These are phyloP conservation scores for Leucophenga varia DNA, from an alignment of 1,140 invertebrate genomes.

Conservation along the genomic window DNA sequence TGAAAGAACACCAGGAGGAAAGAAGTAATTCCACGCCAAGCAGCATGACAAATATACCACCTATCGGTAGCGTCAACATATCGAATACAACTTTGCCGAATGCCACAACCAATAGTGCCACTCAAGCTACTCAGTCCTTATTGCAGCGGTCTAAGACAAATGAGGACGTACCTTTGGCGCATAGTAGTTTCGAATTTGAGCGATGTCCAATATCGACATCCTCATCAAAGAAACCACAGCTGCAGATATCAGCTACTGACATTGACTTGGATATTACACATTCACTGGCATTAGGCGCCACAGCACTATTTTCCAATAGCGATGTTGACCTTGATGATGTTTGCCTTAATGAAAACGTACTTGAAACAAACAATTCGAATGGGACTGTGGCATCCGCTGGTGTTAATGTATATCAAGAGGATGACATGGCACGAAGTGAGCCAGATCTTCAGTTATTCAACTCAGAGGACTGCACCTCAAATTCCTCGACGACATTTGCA, in stretches of 20 bases:
- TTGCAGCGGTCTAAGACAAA: no score
- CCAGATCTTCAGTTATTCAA: conserved; percentile 51
- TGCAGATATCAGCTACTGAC: conserved; percentile 26
- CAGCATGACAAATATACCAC: conserved; percentile 50
- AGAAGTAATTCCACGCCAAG: conserved; percentile 56
- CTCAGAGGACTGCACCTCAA: background rate
- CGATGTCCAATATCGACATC: conserved; percentile 26
- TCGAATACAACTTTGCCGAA: conserved; percentile 56
- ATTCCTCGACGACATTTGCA: conserved; percentile 8
- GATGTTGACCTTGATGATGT: conserved; percentile 82
- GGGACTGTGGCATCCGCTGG: conserved; percentile 22
- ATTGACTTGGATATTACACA: conserved; percentile 57
- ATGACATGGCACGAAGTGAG: conserved; percentile 51
- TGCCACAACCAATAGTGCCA: conserved; percentile 25
- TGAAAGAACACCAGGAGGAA: conserved; percentile 71
- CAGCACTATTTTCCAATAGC: conserved; percentile 85
- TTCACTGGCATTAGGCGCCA: conserved; percentile 62
- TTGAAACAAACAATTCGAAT: conserved; percentile 47
- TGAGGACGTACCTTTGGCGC: no score
- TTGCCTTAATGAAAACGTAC: conserved; percentile 71
- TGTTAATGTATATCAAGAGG: conserved; percentile 42
- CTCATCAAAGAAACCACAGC: conserved; percentile 29
- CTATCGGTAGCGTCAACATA: conserved; percentile 18
- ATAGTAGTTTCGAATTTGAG: no score
- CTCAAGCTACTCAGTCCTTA: no score